Percentiles rank a stretch among this genome's conserved stretches.
Evolutionary conservation across 2,113 vertebrate species (phyloP).

Genomic region (Catharus bicknelli): DNA sequence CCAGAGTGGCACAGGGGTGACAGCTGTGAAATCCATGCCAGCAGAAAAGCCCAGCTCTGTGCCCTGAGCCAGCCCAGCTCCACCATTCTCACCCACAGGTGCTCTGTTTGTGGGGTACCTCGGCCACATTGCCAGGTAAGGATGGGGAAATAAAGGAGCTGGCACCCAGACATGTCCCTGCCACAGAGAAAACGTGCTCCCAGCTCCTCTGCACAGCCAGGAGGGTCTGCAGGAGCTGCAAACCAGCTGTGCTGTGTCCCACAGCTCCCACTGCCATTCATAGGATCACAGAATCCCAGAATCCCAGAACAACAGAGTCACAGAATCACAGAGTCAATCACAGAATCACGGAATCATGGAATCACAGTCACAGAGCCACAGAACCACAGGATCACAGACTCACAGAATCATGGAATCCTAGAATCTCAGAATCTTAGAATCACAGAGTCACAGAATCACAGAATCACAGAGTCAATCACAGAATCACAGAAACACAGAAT

Average conservation of each 20-base stretch:
- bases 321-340: no score
- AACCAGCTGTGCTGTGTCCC: not conserved
- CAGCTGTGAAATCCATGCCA: not conserved
- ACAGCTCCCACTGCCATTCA: accelerated
- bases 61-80: not conserved
- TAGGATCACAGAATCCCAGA: no score
- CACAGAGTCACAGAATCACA: no score
- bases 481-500: not conserved
- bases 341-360: no score
- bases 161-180: not conserved
- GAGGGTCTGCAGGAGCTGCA: not conserved
- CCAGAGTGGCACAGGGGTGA: accelerated
- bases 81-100: accelerated
- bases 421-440: no score
- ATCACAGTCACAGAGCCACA: no score
- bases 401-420: no score
- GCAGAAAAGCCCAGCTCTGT: not conserved
- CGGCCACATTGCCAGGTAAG: not conserved
- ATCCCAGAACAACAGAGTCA: no score
- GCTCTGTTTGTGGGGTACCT: not conserved
- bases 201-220: not conserved
- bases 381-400: no score
- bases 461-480: not conserved
- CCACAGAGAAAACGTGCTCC: not conserved
- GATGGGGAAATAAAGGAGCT: not conserved